Evolutionary conservation across 2,113 vertebrate genomes (phyloP).

Genomic region (Mugil cephalus): DNA sequence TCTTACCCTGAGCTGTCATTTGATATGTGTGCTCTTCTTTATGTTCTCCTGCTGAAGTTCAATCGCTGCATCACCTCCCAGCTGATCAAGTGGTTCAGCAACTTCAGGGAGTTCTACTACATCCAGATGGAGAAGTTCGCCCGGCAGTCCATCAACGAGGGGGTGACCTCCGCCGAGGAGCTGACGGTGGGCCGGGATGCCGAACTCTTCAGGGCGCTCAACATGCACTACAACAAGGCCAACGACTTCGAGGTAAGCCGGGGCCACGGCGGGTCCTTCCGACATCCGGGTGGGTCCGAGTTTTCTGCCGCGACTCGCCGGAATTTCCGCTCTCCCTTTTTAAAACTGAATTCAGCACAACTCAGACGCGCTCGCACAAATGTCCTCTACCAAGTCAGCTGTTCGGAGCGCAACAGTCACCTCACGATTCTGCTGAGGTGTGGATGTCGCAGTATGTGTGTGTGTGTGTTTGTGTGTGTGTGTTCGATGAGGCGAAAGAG

Average conservation of each 20-base stretch:
- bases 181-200: conserved; percentile 94
- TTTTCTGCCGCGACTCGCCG: too few species aligned
- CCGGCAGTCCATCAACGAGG: conserved; percentile 97
- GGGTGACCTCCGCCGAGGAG: conserved; percentile 92
- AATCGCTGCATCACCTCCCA: conserved; percentile 99
- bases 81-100: conserved; percentile 99
- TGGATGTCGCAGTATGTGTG: conserved; percentile 65
- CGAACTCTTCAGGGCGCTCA: conserved; percentile 97
- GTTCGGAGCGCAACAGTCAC: conserved; percentile 74
- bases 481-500: conserved; percentile 81
- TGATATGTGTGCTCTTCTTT: background rate
- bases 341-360: conserved; percentile 24
- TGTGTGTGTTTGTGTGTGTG: conserved; percentile 58
- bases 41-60: conserved; percentile 84
- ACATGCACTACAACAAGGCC: conserved; percentile 99
- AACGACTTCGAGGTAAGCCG: conserved; percentile 96
- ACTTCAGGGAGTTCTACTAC: conserved; percentile 99
- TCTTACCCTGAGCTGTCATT: too few species aligned
- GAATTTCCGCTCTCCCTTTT: background rate
- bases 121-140: conserved; percentile 99
- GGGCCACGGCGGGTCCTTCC: too few species aligned
- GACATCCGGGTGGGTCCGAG: too few species aligned
- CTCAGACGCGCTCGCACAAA: conserved; percentile 15
- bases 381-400: conserved; percentile 75
- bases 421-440: conserved; percentile 79